A percentile compares a stretch with the other conserved stretches of the same genome.
Evolutionary conservation across 2,113 vertebrate genomes (phyloP).

Genomic region (Tachuris rubrigastra): DNA sequence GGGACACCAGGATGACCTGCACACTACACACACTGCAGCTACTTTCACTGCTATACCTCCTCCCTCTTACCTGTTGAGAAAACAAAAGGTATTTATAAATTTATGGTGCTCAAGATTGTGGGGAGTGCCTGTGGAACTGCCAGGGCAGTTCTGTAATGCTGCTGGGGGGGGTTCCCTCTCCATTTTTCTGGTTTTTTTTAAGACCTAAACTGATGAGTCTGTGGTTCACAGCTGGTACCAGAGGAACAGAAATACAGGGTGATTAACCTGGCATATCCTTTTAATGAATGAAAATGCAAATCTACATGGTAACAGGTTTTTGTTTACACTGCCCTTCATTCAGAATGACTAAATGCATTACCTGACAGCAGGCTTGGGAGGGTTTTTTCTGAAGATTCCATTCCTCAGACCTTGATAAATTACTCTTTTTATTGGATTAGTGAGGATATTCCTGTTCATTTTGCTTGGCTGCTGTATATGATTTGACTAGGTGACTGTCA

Average conservation of each 20-base stretch:
- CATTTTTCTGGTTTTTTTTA: not conserved
- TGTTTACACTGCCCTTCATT: not conserved
- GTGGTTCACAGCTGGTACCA: not conserved
- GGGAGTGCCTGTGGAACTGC: not conserved
- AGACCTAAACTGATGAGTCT: not conserved
- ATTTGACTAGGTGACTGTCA: constrained; percentile 45
- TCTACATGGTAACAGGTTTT: not conserved
- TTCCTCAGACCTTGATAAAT: constrained; percentile 39
- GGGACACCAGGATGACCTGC: not conserved
- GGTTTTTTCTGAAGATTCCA: constrained; percentile 5
- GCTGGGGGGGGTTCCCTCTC: not conserved
- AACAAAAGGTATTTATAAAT: not conserved
- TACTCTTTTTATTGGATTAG: constrained; percentile 42
- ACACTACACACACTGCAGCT: not conserved
- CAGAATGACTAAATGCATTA: constrained; percentile 9
- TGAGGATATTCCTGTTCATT: constrained; percentile 51
- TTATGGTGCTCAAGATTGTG: not conserved
- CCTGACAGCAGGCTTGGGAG: not conserved
- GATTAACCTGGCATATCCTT: not conserved
- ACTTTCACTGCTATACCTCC: not conserved
- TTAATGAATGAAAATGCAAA: not conserved
- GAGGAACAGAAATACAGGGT: not conserved
- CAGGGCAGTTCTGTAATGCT: not conserved
- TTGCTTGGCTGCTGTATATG: constrained; percentile 19
- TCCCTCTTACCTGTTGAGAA: not conserved